Base-by-base conservation (phyloP, 2,113 vertebrate genomes). In the Mormyrus lacerda region DNA sequence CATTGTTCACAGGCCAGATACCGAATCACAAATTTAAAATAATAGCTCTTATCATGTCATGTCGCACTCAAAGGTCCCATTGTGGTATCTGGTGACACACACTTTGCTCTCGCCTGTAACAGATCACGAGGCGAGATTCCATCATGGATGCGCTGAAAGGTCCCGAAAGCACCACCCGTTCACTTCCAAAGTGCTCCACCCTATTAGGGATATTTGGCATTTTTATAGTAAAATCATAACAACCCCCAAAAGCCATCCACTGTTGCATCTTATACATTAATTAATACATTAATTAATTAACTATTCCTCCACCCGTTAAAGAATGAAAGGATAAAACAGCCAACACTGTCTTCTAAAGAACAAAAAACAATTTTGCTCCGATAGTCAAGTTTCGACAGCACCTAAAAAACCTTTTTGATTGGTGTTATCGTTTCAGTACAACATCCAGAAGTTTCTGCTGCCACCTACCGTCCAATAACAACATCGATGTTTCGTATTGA, bases 1-100 rank as follows among this genome's bases (percentile, higher is more conserved):
- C 90, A 94, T 94, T 95, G 89, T 93, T 93, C 89, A 88, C 90
- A 87, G 90, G 88, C 90, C 39, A 92, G 93, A 93, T 93, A 93
- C 84, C 88, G 88, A 91, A 92, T 92, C 19, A 87, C 88, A 51
- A 89, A 79, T 94, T 93, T 87, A 87, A 89, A 94, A 94, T 93
- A 91, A 85, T 24, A 0, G 1, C 76, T 55, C 91, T 94, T 94
- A 94, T 94, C 93, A 90, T 35, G 88, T 89, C 90, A 89, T 88
- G 91, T 91, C 91, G 92, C 91, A 93, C 90, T 94, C 93, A 94
- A 93, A 93, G 91, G 87, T 88, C 89, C 90, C 90, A 92, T 89
- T 91, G 89, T 93, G 92, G 73, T 87, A 44, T 87, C 85, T 31
- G 47, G 85, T 87, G 85, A 79, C 85, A 82, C 35, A 48, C 6